Percentiles rank a stretch among this genome's conserved stretches.
Conservation (phyloP, 2,888 invertebrate species). For the Melolontha melolontha region DNA sequence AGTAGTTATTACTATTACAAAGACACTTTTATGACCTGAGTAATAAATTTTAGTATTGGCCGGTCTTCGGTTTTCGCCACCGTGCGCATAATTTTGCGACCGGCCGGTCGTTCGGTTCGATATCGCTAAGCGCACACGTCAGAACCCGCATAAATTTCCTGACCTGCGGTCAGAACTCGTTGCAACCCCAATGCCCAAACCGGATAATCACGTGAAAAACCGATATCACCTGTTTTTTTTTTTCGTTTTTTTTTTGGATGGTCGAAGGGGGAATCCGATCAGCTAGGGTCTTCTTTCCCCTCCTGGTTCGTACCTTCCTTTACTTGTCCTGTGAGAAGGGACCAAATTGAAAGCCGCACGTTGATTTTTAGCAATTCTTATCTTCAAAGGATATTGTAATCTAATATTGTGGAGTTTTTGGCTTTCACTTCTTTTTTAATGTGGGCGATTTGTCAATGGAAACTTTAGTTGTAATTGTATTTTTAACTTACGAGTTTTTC, state of each 20-base stretch:
- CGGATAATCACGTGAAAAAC: conserved; percentile 32
- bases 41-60: conserved; percentile 30
- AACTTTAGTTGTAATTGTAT: no score
- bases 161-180: conserved; percentile 22
- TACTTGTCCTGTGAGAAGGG: no score
- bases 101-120: neutral
- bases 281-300: neutral
- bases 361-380: no score
- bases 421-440: no score
- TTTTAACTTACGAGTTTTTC: no score
- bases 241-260: neutral
- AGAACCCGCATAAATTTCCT: conserved; percentile 32
- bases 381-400: no score
- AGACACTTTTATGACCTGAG: conserved; percentile 13
- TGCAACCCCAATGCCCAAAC: neutral
- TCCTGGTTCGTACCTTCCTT: no score
- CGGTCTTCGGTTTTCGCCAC: neutral
- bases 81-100: conserved; percentile 26
- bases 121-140: conserved; percentile 16
- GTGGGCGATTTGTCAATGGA: no score
- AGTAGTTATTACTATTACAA: conserved; percentile 12
- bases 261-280: conserved; percentile 9
- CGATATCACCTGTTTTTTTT: conserved; percentile 36
- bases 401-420: no score
- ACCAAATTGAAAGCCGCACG: no score